Conservation (phyloP, 2,888 invertebrate genomes). For the Dastarcus helophoroides region DNA sequence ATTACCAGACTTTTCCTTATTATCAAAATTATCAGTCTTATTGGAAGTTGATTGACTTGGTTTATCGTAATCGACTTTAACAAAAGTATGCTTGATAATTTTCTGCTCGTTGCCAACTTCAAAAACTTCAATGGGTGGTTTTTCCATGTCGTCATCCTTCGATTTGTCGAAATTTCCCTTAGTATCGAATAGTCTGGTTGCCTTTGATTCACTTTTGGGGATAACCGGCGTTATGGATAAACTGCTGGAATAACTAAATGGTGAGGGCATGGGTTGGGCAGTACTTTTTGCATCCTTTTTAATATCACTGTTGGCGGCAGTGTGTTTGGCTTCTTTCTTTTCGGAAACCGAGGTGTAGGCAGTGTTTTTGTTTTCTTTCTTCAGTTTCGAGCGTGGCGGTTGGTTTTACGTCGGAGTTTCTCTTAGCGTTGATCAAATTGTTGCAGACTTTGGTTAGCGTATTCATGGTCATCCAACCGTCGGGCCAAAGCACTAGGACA, state of each 20-base stretch:
- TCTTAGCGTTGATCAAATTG: conserved; percentile 8
- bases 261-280: too few relatives aligned
- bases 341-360: conserved; percentile 1
- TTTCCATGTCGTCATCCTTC: background rate
- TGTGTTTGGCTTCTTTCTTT: conserved; percentile 8
- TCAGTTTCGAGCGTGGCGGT: background rate
- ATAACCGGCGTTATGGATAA: too few relatives aligned
- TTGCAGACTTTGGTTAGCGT: conserved; percentile 29
- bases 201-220: too few relatives aligned
- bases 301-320: conserved; percentile 8
- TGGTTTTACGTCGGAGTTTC: conserved; percentile 2
- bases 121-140: background rate
- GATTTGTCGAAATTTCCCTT: background rate
- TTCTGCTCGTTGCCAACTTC: conserved; percentile 5
- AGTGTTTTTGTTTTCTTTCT: background rate
- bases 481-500: conserved; percentile 42
- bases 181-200: too few relatives aligned
- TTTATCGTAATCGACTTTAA: conserved; percentile 11
- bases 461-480: conserved; percentile 42
- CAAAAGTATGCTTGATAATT: conserved; percentile 5
- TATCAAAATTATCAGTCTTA: too few relatives aligned
- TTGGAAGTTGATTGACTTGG: background rate
- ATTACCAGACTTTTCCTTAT: too few relatives aligned
- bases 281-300: too few relatives aligned
- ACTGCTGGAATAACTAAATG: too few relatives aligned